Evolutionary conservation across 2,888 invertebrate species (phyloP).

Genomic region (Nudaria mundana): DNA sequence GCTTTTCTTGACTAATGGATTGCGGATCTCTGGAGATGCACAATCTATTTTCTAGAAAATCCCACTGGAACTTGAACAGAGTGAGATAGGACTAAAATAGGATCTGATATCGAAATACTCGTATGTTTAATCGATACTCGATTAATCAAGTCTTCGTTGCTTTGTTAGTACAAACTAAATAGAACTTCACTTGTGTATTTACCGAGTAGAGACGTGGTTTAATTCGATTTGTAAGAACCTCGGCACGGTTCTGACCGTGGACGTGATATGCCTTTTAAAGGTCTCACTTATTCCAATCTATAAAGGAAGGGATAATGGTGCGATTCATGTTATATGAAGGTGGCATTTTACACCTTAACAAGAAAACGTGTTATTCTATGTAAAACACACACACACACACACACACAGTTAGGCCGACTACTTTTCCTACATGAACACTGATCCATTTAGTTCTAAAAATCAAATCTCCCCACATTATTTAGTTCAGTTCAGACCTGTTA

Average conservation of each 20-base stretch:
- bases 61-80: slow-evolving; percentile 11
- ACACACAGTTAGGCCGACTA: too few species aligned
- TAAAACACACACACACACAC: too few species aligned
- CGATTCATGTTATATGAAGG: too few species aligned
- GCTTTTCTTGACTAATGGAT: slow-evolving; percentile 18
- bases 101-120: slow-evolving; percentile 19
- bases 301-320: too few species aligned
- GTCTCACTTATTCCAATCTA: slow-evolving; percentile 26
- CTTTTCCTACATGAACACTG: too few species aligned
- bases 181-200: slow-evolving; percentile 40
- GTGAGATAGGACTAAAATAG: slow-evolving; percentile 13
- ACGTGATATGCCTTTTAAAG: slow-evolving; percentile 35
- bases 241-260: slow-evolving; percentile 41
- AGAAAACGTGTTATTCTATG: too few species aligned
- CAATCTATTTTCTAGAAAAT: slow-evolving; percentile 19
- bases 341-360: too few species aligned
- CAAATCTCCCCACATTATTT: too few species aligned
- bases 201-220: slow-evolving; percentile 34
- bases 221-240: slow-evolving; percentile 55
- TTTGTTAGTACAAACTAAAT: slow-evolving; percentile 40
- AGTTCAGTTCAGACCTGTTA: too few species aligned
- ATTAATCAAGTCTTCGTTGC: not conserved
- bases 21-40: slow-evolving; percentile 4
- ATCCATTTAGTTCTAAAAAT: too few species aligned
- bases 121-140: slow-evolving; percentile 29